A percentile compares a stretch with the other conserved stretches of the same genome.
These are phyloP conservation scores for Thermophis baileyi DNA, from an alignment of 2,113 vertebrate genomes.

Conservation along the genomic window DNA sequence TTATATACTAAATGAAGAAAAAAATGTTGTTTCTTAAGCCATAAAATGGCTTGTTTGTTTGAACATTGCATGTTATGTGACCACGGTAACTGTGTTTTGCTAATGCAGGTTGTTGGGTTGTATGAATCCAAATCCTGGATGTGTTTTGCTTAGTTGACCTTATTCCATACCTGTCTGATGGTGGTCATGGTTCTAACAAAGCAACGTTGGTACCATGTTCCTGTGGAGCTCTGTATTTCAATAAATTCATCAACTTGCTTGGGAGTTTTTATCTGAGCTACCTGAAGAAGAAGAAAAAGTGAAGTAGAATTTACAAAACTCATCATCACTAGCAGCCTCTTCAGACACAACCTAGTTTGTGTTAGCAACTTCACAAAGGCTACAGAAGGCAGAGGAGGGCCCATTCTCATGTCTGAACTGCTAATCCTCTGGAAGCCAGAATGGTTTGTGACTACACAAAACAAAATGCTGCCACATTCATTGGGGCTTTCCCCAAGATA, in stretches of 20 bases:
- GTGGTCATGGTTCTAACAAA: slow-evolving; percentile 81
- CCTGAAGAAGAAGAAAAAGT: slow-evolving; percentile 65
- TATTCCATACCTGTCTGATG: slow-evolving; percentile 81
- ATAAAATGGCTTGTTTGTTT: not conserved
- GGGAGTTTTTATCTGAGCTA: slow-evolving; percentile 91
- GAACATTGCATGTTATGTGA: not conserved
- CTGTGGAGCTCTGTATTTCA: slow-evolving; percentile 92
- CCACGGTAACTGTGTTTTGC: not conserved
- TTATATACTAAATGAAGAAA: not conserved
- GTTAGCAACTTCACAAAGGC: not conserved
- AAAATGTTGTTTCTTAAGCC: not conserved
- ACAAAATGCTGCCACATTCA: not conserved
- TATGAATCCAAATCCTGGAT: not conserved
- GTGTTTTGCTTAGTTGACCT: not conserved
- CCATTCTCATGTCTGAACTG: not conserved
- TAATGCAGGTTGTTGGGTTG: not conserved
- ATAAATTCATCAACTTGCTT: slow-evolving; percentile 94
- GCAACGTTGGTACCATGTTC: slow-evolving; percentile 89
- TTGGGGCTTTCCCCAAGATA: not conserved
- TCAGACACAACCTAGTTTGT: not conserved
- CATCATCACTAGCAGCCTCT: not conserved
- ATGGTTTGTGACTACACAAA: not conserved
- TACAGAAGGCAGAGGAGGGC: not conserved
- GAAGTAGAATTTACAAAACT: not conserved
- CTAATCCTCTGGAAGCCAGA: not conserved